Evolutionary conservation across 2,113 vertebrate genomes (phyloP), one percentile per base, ranked within the genome.

Genomic region (Pseudolaguvia tuberculata): DNA sequence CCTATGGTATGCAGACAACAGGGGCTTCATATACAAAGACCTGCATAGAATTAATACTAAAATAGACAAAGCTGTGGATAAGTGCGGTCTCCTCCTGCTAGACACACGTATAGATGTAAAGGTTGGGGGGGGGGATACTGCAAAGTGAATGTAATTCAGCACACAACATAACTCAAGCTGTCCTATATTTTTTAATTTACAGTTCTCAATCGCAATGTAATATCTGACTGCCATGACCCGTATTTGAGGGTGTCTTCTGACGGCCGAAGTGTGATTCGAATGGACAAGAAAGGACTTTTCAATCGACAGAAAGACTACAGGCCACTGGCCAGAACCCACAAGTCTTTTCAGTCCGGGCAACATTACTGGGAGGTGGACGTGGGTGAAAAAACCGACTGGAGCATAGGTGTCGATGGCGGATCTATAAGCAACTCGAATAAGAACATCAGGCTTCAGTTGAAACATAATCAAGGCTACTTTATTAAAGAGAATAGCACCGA

Each of bases 341-440:
- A 79, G 42, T 73, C 63, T 42, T 75, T 81, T 52, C 72, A 74
- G 21, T 31, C 70, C 4, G 83, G 83, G 7, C 81, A 75, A 31
- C 83, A 83, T 73, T 83, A 83, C 69, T 77, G 78, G 75, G 81
- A 83, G 65, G 73, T 83, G 68, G 74, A 80, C 0, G 74, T 82
- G 52, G 80, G 78, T 17, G 67, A 63, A 50, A 83, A 83, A 62
- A 59, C 45, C 21, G 81, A 83, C 73, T 83, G 81, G 81, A 80
- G 78, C 5, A 73, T 76, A 25, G 81, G 80, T 18, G 65, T 81
- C 1, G 80, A 81, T 51, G 73, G 62, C 0, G 78, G 76, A 0
- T 69, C 45, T 53, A 72, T 78, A 47, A 76, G 76, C 56, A 73
- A 76, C 63, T 39, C 69, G 31, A 75, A 73, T 20, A 80, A 80